phyloP scores from a whole-genome alignment of 2,113 vertebrate genomes.

The Sebastes schlegelii region DNA sequence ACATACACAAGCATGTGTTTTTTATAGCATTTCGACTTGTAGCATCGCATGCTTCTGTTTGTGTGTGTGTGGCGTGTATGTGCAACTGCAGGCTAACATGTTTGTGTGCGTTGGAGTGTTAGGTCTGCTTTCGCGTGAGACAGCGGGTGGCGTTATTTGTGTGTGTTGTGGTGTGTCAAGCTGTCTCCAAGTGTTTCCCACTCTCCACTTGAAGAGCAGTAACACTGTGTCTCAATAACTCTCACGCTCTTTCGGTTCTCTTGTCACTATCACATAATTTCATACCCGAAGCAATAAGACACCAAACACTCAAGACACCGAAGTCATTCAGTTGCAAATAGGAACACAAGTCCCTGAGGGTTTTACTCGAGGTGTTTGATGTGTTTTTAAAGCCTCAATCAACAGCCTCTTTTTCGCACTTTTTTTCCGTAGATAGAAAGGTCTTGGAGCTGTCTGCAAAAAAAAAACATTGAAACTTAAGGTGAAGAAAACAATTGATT shows the following conservation, averaged over 20 bases:
- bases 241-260: constrained; percentile 68
- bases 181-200: constrained; percentile 65
- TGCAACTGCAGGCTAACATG: constrained; percentile 24
- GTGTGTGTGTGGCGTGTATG: constrained; percentile 6
- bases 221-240: constrained; percentile 64
- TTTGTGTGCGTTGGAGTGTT: not conserved
- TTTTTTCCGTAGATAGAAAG: not conserved
- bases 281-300: constrained; percentile 64
- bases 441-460: constrained; percentile 11
- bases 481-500: not conserved
- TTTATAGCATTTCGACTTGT: not conserved
- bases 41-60: not conserved
- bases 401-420: constrained; percentile 44
- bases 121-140: constrained; percentile 33
- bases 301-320: constrained; percentile 63
- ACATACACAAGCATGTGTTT: constrained; percentile 11
- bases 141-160: constrained; percentile 26
- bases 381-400: constrained; percentile 62
- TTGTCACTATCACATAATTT: constrained; percentile 72
- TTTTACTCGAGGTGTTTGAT: constrained; percentile 55
- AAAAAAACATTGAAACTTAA: constrained; percentile 9
- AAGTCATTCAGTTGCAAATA: constrained; percentile 73
- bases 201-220: constrained; percentile 62
- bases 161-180: constrained; percentile 44
- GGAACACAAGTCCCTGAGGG: constrained; percentile 50